Evolutionary conservation across 2,888 invertebrate species (phyloP).

Genomic region (Microplitis manilae): DNA sequence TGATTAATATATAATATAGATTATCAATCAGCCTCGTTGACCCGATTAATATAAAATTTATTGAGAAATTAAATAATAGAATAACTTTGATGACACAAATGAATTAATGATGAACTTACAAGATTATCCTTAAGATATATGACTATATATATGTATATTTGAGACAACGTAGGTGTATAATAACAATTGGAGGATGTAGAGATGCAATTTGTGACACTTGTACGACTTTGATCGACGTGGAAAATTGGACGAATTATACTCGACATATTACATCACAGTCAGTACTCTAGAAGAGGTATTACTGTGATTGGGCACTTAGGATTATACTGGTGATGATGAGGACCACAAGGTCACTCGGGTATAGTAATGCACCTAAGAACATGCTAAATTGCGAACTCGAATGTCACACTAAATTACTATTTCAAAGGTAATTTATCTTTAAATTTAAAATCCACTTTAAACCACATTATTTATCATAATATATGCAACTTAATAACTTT

Average conservation of each 20-base stretch:
- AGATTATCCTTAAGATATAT: not conserved
- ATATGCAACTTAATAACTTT: not conserved
- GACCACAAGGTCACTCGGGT: constrained; percentile 48
- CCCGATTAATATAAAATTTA: too few species aligned
- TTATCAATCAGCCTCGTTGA: too few species aligned
- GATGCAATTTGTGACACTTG: constrained; percentile 26
- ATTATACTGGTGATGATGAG: constrained; percentile 46
- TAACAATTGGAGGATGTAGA: constrained; percentile 24
- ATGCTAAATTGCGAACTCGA: constrained; percentile 22
- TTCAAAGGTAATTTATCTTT: not conserved
- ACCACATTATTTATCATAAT: not conserved
- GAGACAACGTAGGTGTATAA: not conserved
- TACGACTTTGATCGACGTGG: constrained; percentile 62
- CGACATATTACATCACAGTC: constrained; percentile 55
- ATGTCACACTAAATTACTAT: constrained; percentile 10
- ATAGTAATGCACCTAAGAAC: constrained; percentile 26
- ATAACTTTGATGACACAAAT: not conserved
- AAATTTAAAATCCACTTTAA: not conserved
- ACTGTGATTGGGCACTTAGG: constrained; percentile 64
- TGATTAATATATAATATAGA: too few species aligned
- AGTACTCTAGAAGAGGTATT: constrained; percentile 54
- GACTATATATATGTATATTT: not conserved
- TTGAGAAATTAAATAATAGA: too few species aligned
- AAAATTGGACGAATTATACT: constrained; percentile 63
- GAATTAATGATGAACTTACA: not conserved